These are phyloP conservation scores for Orthonyx spaldingii DNA, from an alignment of 2,113 vertebrate species.

Conservation along the genomic window DNA sequence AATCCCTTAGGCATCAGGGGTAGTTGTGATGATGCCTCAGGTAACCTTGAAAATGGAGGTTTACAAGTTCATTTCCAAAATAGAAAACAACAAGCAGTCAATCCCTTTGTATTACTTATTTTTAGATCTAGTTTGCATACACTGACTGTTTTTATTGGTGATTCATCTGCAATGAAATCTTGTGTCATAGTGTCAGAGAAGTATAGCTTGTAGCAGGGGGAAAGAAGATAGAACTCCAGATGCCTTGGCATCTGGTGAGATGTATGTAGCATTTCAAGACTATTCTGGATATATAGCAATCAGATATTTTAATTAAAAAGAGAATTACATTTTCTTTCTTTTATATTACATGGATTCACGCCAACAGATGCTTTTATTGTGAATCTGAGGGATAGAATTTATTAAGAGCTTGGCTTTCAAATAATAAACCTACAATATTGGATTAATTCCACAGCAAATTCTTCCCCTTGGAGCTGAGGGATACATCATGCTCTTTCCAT, in stretches of 20 bases:
- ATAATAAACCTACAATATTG: not conserved
- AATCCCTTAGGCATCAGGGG: no score
- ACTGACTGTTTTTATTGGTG: not conserved
- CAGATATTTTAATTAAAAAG: not conserved
- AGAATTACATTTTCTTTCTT: not conserved
- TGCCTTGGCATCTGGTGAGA: not conserved
- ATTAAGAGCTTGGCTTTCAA: not conserved
- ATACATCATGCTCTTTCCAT: not conserved
- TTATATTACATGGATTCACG: not conserved
- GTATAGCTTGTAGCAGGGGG: not conserved
- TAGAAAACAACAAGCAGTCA: not conserved
- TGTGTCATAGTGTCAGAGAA: not conserved
- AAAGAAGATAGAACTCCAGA: not conserved
- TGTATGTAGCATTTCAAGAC: not conserved
- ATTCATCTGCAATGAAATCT: not conserved
- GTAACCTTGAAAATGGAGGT: not conserved
- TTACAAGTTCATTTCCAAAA: not conserved
- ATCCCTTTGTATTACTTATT: not conserved
- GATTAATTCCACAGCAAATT: not conserved
- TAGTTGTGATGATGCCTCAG: not conserved
- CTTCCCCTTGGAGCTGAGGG: not conserved
- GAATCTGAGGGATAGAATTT: not conserved
- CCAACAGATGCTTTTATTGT: not conserved
- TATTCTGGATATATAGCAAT: not conserved
- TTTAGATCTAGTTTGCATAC: not conserved